Evolutionary conservation across 2,797 vertebrate genomes (phyloP).

Genomic region (Cossypha dichroa): DNA sequence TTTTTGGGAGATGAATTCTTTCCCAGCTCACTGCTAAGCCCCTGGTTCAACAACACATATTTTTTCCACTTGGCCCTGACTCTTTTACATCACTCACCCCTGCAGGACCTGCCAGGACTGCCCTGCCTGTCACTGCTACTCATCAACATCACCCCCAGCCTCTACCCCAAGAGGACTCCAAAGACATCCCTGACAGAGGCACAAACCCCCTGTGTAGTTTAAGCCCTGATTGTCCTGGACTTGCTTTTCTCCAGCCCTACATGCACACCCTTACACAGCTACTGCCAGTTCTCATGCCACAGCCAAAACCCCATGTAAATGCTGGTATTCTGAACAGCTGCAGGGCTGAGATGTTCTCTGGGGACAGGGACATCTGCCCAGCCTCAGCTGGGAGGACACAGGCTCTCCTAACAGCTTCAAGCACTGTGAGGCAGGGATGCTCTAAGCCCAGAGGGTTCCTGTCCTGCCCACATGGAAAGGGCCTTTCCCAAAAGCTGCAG

Average conservation of each 20-base stretch:
- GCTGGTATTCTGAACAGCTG: background rate
- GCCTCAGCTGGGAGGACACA: rapidly evolving
- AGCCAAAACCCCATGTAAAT: background rate
- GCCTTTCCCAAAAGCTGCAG: background rate
- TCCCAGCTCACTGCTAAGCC: slow-evolving; percentile 28
- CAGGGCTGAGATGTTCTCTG: background rate
- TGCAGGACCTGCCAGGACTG: background rate
- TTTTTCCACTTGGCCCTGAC: slow-evolving; percentile 26
- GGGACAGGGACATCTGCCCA: background rate
- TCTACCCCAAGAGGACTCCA: background rate
- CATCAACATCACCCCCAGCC: background rate
- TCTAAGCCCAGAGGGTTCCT: background rate
- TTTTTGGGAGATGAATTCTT: slow-evolving; percentile 28
- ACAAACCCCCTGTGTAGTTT: background rate
- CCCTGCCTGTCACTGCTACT: background rate
- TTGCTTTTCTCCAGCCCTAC: background rate
- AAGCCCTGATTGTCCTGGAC: background rate
- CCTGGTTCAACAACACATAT: background rate
- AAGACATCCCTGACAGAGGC: background rate
- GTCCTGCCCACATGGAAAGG: background rate
- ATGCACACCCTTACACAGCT: background rate
- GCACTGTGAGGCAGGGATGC: background rate
- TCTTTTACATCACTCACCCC: background rate
- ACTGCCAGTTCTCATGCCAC: background rate
- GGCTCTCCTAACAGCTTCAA: background rate